A percentile compares a stretch with the other conserved stretches of the same genome.
phyloP scores from a whole-genome alignment of 2,797 vertebrate genomes.

The Pristis pectinata region DNA sequence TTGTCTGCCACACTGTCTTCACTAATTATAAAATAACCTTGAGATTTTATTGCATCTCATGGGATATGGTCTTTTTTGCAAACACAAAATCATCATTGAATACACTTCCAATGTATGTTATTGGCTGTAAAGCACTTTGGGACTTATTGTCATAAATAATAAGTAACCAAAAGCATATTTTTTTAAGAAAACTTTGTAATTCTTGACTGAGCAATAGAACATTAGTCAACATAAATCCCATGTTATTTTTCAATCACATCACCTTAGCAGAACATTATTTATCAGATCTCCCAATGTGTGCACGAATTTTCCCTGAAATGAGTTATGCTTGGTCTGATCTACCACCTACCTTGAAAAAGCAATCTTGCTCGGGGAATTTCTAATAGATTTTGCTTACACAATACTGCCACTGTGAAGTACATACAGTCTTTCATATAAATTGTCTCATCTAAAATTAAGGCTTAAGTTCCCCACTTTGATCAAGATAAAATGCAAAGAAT shows the following conservation, averaged over 20 bases:
- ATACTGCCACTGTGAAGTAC: conserved; percentile 11
- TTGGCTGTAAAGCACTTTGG: no score
- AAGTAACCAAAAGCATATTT: background rate
- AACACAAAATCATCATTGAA: background rate
- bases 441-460: background rate
- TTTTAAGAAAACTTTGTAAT: background rate
- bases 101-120: no score
- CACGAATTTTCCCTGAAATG: conserved; percentile 10
- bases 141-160: background rate
- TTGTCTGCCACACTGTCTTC: background rate
- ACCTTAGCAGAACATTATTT: background rate
- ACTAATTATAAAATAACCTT: conserved; percentile 31
- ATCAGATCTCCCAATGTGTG: background rate
- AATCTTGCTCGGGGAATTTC: background rate
- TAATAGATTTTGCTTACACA: conserved; percentile 15
- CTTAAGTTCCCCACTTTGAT: background rate
- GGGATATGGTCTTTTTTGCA: background rate
- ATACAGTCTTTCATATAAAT: background rate
- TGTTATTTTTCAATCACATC: conserved; percentile 9
- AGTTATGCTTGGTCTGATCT: background rate
- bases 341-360: conserved; percentile 19
- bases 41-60: conserved; percentile 5
- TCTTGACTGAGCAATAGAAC: background rate
- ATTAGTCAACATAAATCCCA: conserved; percentile 21
- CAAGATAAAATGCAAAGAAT: background rate